Base-by-base conservation (phyloP, 2,113 vertebrate species). In the Poeciliopsis prolifica region DNA sequence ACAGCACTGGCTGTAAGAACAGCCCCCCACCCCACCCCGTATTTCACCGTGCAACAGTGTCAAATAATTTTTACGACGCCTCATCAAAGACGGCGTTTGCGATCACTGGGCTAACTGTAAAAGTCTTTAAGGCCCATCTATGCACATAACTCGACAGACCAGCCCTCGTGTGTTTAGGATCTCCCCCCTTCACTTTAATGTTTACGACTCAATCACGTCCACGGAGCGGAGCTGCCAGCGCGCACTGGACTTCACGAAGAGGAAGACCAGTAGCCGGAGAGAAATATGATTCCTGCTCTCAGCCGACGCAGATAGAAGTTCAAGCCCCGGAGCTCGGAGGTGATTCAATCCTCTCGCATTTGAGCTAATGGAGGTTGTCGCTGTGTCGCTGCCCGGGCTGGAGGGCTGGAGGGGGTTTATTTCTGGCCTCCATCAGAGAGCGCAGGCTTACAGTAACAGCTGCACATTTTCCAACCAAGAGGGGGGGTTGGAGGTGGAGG, bases 271-370 rank as follows among this genome's bases (percentile, higher is more conserved):
- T 83, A 77, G 77, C 5, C 71, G 24, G 72, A 76, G 79, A 86
- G 89, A 91, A 87, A 91, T 88, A 86, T 79, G 85, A 90, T 84
- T 88, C 81, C 78, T 54, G 85, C 87, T 87, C 87, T 86, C 85
- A 44, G 86, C 80, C 71, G 13, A 78, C 73, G 40, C 31, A 86
- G 87, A 91, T 87, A 48, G 80, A 83, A 86, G 90, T 87, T 88
- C 77, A 81, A 83, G 86, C 86, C 88, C 87, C 54, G 37, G 7
- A 82, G 81, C 81, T 74, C 13, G 42, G 74, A 84, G 86, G 82
- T 86, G 89, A 92, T 91, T 91, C 88, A 88, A 87, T 88, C 90
- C 76, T 82, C 81, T 91, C 90, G 77, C 81, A 90, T 91, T 83
- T 80, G 82, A 86, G 83, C 88, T 90, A 86, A 91, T 90, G 90